phyloP scores from a whole-genome alignment of 2,888 invertebrate species.

The Pterostichus niger region DNA sequence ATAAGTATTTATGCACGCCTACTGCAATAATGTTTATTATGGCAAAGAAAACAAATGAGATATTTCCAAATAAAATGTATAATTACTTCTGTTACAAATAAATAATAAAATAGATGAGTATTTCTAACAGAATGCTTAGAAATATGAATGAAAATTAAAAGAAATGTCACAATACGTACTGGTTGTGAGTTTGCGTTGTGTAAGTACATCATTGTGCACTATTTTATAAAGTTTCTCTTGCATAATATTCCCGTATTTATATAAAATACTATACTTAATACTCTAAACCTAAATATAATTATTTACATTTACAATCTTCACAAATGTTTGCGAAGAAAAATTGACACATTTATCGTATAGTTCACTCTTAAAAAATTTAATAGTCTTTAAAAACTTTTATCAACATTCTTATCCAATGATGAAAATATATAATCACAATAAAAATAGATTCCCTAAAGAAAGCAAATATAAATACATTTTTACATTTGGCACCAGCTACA shows the following conservation, averaged over 20 bases:
- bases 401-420: constrained; percentile 58
- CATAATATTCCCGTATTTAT: constrained; percentile 54
- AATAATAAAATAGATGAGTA: constrained; percentile 26
- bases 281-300: constrained; percentile 58
- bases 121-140: constrained; percentile 8
- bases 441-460: constrained; percentile 43
- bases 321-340: constrained; percentile 55
- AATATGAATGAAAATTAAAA: constrained; percentile 34
- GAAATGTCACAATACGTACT: constrained; percentile 45
- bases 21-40: too few species aligned
- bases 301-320: constrained; percentile 60
- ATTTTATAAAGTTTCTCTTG: constrained; percentile 54
- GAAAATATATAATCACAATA: constrained; percentile 49
- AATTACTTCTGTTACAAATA: constrained; percentile 35
- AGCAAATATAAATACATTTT: constrained; percentile 50
- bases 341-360: constrained; percentile 67
- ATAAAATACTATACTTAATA: constrained; percentile 66
- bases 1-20: too few species aligned
- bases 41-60: constrained; percentile 8
- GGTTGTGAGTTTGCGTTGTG: constrained; percentile 30
- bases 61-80: constrained; percentile 18
- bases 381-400: constrained; percentile 57
- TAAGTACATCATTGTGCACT: constrained; percentile 64
- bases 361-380: constrained; percentile 62
- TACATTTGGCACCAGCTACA: constrained; percentile 65